Evolutionary conservation across 2,113 vertebrate genomes (phyloP), one percentile per base, ranked within the genome.

Genomic region (Alouatta palliata): DNA sequence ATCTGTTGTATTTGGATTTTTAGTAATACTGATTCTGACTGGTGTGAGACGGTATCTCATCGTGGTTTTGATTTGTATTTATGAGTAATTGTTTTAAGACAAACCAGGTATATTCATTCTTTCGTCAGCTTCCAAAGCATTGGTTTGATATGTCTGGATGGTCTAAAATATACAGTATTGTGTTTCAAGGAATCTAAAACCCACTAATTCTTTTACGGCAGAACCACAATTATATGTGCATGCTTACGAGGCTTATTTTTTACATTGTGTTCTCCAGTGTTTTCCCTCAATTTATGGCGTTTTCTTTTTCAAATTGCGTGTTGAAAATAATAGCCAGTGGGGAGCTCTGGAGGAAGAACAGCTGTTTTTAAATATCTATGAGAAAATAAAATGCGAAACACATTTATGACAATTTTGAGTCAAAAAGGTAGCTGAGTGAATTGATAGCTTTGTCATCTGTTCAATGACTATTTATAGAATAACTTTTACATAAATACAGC

Each of bases 81-180:
- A 73, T 10, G 84, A 14, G 4, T 0, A 2, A 32, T 91, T 94
- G 27, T 90, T 98, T 93, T 97, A 88, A 94, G 84, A 76, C 84
- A 97, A 98, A 94, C 76, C 93, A 87, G 35, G 73, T 82, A 82
- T 45, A 90, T 84, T 85, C 6, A 87, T 88, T 97, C 96, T 80
- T 58, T 87, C 79, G 64, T 81, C 87, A 68, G 25, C 6, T 49
- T 81, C 87, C 88, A 73, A 76, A 68, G 23, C 40, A 68, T 80
- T 97, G 71, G 96, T 95, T 91, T 82, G 27, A 70, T 97, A 73
- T 92, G 52, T 95, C 88, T 94, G 25, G 76, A 52, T 40, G 73
- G 13, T 90, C 96, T 98, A 73, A 96, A 89, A 76, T 61, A 87
- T 1, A 2, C 81, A 43, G 27, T 11, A n/a, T 27, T 96, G 47